A percentile compares a stretch with the other conserved stretches of the same genome.
These are phyloP conservation scores for Euclidia mi DNA, from an alignment of 2,888 invertebrate genomes.

Conservation along the genomic window DNA sequence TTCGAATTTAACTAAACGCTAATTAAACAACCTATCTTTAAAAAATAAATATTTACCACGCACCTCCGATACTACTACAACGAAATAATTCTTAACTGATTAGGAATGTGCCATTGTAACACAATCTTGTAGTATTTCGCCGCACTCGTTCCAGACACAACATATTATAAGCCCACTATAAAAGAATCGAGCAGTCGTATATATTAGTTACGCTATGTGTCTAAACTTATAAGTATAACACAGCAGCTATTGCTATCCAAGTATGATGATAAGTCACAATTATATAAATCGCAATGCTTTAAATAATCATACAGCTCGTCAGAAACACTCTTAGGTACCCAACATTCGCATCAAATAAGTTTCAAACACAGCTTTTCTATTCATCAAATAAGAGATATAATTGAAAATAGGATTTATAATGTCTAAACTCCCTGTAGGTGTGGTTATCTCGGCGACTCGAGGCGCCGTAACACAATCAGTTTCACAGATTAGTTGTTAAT, in stretches of 20 bases:
- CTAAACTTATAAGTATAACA: constrained; percentile 48
- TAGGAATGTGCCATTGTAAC: constrained; percentile 69
- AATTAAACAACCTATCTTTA: constrained; percentile 67
- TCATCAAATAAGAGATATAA: constrained; percentile 15
- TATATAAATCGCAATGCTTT: constrained; percentile 13
- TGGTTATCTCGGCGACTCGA: neutral
- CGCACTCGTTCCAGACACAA: constrained; percentile 39
- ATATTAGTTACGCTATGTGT: constrained; percentile 44
- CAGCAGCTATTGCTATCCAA: constrained; percentile 51
- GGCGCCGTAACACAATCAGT: neutral
- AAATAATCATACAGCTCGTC: constrained; percentile 21
- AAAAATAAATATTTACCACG: constrained; percentile 79
- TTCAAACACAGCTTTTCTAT: neutral
- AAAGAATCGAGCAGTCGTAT: constrained; percentile 30
- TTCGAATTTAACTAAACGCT: constrained; percentile 57
- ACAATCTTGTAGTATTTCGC: constrained; percentile 46
- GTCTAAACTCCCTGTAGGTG: constrained; percentile 19
- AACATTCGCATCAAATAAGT: constrained; percentile 18
- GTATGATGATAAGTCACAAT: constrained; percentile 30
- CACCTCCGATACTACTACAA: constrained; percentile 69
- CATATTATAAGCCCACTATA: constrained; percentile 27
- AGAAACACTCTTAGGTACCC: constrained; percentile 18
- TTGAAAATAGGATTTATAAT: constrained; percentile 25
- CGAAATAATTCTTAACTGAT: constrained; percentile 55
- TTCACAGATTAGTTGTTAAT: neutral